Evolutionary conservation across 1,140 invertebrate genomes (phyloP).

Genomic region (Sycophila sp.): DNA sequence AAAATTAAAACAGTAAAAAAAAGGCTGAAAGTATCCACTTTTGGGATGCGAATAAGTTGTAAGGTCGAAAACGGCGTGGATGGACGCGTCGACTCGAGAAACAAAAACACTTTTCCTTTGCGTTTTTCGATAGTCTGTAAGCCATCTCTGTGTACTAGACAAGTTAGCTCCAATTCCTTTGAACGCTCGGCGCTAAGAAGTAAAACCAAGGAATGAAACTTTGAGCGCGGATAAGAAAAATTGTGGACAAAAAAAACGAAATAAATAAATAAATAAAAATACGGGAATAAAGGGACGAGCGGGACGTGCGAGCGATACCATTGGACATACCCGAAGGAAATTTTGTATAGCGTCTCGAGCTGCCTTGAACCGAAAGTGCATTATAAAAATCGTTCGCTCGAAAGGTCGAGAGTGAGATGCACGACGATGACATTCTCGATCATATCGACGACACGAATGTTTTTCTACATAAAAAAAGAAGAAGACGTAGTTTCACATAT

Average conservation of each 20-base stretch:
- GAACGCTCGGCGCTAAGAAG: no score
- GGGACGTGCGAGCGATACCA: slow-evolving; percentile 32
- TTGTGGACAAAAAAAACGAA: no score
- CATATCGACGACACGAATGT: slow-evolving; percentile 44
- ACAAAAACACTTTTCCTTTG: slow-evolving; percentile 10
- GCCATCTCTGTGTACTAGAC: slow-evolving; percentile 1
- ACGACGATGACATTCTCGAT: slow-evolving; percentile 39
- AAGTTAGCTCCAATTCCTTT: not conserved
- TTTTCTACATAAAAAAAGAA: slow-evolving; percentile 58
- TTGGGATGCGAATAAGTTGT: slow-evolving; percentile 4
- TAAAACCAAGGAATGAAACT: no score
- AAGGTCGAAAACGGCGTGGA: slow-evolving; percentile 15
- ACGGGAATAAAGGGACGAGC: no score
- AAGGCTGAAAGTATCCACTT: slow-evolving; percentile 29
- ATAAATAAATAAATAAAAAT: slow-evolving; percentile 22
- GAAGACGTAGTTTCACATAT: slow-evolving; percentile 54
- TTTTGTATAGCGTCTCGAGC: slow-evolving; percentile 64
- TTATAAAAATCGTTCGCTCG: slow-evolving; percentile 57
- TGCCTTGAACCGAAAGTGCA: slow-evolving; percentile 67
- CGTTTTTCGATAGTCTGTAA: slow-evolving; percentile 16
- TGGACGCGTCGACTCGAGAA: slow-evolving; percentile 23
- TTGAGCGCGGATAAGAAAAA: no score
- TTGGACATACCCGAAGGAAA: slow-evolving; percentile 34
- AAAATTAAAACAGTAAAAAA: slow-evolving; percentile 29
- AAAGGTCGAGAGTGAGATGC: slow-evolving; percentile 35